Evolutionary conservation across 2,113 vertebrate species (phyloP).

Genomic region (Azemiops feae): DNA sequence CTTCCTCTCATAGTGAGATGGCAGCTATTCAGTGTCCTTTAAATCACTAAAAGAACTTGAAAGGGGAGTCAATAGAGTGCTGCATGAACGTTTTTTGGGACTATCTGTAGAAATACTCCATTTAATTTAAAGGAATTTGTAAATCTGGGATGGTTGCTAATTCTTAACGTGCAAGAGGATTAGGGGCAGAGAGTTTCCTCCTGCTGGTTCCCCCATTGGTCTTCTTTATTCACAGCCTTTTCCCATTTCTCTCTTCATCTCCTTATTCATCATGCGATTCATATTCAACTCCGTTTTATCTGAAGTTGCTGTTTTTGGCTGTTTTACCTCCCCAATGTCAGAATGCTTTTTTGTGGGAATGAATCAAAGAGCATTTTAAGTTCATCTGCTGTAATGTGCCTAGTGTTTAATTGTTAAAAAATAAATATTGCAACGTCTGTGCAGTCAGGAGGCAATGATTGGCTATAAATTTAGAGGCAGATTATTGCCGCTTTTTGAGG

Average conservation of each 20-base stretch:
- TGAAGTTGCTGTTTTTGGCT: background rate
- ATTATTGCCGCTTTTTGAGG: background rate
- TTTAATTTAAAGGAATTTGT: background rate
- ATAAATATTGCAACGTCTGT: background rate
- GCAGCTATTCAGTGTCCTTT: background rate
- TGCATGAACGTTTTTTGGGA: background rate
- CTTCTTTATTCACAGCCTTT: background rate
- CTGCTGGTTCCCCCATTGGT: background rate
- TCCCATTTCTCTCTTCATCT: background rate
- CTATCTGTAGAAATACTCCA: background rate
- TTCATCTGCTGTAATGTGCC: background rate
- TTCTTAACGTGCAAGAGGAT: background rate
- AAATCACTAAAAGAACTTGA: background rate
- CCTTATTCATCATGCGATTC: background rate
- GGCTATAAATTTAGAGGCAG: background rate
- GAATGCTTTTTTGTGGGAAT: background rate
- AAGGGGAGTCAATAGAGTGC: background rate
- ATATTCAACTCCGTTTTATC: background rate
- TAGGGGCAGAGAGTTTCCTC: background rate
- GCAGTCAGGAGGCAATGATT: background rate
- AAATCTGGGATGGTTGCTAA: background rate
- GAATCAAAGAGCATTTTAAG: background rate
- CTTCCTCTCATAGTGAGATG: background rate
- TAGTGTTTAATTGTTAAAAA: background rate
- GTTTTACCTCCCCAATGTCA: background rate